Conservation (phyloP, 2,113 vertebrate species). For the Mixornis gularis region DNA sequence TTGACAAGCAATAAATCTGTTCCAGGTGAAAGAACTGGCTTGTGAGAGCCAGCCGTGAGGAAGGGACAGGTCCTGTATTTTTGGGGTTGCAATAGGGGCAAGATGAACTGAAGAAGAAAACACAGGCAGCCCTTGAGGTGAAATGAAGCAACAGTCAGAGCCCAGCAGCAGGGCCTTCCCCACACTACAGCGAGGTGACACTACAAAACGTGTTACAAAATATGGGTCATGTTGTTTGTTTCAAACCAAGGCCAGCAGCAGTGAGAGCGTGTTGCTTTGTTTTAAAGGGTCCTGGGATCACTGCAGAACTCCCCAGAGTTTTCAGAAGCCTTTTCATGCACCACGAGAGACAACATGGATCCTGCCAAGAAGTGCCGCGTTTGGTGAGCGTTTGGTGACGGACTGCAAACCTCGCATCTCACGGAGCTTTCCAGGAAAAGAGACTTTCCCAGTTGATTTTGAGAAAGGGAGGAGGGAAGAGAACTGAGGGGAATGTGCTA, state of each 20-base stretch:
- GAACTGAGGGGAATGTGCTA: not conserved
- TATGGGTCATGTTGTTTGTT: fast-evolving
- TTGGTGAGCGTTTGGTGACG: constrained; percentile 93
- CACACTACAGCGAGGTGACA: not conserved
- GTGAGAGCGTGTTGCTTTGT: not conserved
- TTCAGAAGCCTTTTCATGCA: constrained; percentile 87
- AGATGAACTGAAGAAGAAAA: not conserved
- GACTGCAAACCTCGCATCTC: not conserved
- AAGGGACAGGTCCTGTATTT: not conserved
- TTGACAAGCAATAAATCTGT: not conserved
- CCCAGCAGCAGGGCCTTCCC: not conserved
- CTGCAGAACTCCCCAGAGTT: constrained; percentile 93
- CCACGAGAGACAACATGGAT: constrained; percentile 79
- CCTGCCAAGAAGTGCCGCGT: constrained; percentile 84
- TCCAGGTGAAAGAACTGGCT: not conserved
- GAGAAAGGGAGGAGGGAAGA: not conserved
- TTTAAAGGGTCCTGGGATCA: constrained; percentile 86
- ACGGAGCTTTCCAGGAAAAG: not conserved
- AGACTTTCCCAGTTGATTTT: not conserved
- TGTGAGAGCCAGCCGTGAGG: not conserved
- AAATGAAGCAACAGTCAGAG: not conserved
- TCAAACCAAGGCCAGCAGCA: not conserved
- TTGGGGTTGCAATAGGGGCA: not conserved
- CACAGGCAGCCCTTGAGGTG: not conserved
- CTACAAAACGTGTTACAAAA: not conserved